Evolutionary conservation across 2,797 vertebrate species (phyloP), one percentile per base, ranked within the genome.

Genomic region (Thripadectes ignobilis): DNA sequence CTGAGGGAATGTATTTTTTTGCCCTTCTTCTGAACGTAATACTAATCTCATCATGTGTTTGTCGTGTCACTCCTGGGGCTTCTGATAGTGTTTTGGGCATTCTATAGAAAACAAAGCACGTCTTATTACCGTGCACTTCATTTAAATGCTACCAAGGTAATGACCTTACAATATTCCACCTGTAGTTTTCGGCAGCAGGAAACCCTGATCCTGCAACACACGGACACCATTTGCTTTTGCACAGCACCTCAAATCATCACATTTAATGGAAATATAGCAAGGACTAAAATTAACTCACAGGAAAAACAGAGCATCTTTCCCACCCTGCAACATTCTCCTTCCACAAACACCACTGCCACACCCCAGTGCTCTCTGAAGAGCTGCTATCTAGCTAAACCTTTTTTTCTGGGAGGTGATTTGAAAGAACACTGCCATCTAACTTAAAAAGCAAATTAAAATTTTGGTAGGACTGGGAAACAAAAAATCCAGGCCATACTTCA

Each of bases 401-500:
- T 32, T 32, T 79, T 81, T 49, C 75, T 57, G 27, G 51, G 82
- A 92, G 38, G 52, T 51, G 77, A 90, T 88, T 84, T 95, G 63
- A 95, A 92, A 90, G 73, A 92, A 79, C 57, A 71, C 3, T 39
- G 34, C 48, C 69, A 76, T 59, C 81, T 30, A 82, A 88, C 66
- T 90, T 87, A 46, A 85, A 93, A 94, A 88, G 54, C 43, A 88
- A 95, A 93, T 79, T 67, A 85, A 88, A 88, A 73, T 84, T 82
- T 92, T 92, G 57, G 69, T 91, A 88, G 77, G 51, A 61, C 54
- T 88, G 23, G 27, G 75, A 96, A 89, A 92, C 63, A 86, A 76
- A 81, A 89, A 97, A 95, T 74, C 82, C 85, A 94, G 88, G 93
- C 80, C 91, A 84, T 21, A 67, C 91, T 93, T 96, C 88, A 95